Conservation (phyloP, 2,888 invertebrate genomes). For the Hirudinaria manillensis region DNA sequence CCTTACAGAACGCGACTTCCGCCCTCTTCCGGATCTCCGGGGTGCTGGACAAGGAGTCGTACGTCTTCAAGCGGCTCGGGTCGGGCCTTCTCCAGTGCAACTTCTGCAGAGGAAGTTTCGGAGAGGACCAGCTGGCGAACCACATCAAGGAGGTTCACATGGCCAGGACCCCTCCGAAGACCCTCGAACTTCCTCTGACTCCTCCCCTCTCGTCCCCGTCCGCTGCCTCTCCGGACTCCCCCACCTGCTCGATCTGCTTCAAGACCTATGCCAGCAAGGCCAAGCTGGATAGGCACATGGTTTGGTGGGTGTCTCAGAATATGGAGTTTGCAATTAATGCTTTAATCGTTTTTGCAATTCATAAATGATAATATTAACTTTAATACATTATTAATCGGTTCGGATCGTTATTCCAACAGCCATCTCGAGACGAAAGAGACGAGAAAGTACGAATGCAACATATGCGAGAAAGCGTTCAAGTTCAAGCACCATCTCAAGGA, state of each 20-base stretch:
- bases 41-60: background rate
- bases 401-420: background rate
- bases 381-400: background rate
- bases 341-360: background rate
- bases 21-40: too few relatives aligned
- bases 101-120: background rate
- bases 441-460: conserved; percentile 92
- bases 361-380: background rate
- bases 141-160: background rate
- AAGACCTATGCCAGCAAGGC: conserved; percentile 96
- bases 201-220: background rate
- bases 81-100: conserved; percentile 3
- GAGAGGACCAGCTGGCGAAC: background rate
- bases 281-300: conserved; percentile 93
- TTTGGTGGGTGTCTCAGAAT: conserved; percentile 60
- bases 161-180: background rate
- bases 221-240: background rate
- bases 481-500: conserved; percentile 99
- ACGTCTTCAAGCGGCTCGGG: background rate
- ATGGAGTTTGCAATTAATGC: background rate
- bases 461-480: conserved; percentile 96
- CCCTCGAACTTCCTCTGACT: background rate
- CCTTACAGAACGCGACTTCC: background rate
- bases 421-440: conserved; percentile 50
- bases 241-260: conserved; percentile 80